Evolutionary conservation across 2,113 vertebrate genomes (phyloP), one percentile per base, ranked within the genome.

Genomic region (Eudorcas thomsonii): DNA sequence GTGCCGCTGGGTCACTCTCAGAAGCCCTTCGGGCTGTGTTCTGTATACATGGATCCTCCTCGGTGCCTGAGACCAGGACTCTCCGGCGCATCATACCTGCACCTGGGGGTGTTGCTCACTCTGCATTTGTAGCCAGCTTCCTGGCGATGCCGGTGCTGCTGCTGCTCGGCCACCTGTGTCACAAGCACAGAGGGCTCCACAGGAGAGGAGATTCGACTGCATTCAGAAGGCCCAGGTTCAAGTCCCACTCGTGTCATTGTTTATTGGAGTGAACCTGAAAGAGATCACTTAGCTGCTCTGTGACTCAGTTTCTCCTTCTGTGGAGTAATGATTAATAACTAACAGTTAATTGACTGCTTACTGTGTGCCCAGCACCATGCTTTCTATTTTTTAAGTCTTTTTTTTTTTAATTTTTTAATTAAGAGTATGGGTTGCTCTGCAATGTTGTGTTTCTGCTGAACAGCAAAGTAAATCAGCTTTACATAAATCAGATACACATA

Each of bases 241-340:
- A n/a, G 57, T 77, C 54, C 39, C 26, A 19, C 1, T 60, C 33
- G 11, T 52, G 25, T 43, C 62, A 36, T 82, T 88, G 16, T 21
- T 89, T 60, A 50, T 50, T 55, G 71, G 48, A 90, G 17, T 86
- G 52, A 82, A 77, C n/a, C 64, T 55, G 55, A 33, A 23, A 43
- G 39, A 87, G 81, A 45, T 92, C 88, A 8, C 36, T 55, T 43
- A n/a, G 55, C 89, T 84, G 26, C 6, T 48, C 54, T 33, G 2
- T 60, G 84, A 89, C 81, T 94, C 80, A 39, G 55, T 84, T 71
- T 92, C 84, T 94, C 88, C 82, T 89, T 83, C 60, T 62, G 16
- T 6, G 50, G 45, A 92, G 45, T 95, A 39, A 39, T 45, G 74
- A 21, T 25, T 13, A 81, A 21, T 33, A 87, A 45, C 36, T 84